These are phyloP conservation scores for Manacus vitellinus DNA, from an alignment of 2,113 vertebrate species.

Conservation along the genomic window DNA sequence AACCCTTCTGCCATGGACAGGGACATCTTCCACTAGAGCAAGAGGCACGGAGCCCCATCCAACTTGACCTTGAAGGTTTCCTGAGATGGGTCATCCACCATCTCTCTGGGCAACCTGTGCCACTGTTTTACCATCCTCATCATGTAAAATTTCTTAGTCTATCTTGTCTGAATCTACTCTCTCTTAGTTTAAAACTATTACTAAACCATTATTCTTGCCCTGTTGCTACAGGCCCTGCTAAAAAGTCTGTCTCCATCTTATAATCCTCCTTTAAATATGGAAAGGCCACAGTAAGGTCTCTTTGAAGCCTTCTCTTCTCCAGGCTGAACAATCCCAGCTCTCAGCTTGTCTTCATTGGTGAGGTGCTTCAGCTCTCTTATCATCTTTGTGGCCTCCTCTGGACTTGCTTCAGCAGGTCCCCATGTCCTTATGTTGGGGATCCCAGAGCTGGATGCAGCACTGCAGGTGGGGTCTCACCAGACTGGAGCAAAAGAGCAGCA, in stretches of 20 bases:
- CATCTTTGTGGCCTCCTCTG: background rate
- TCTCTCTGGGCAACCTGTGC: background rate
- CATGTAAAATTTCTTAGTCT: rapidly evolving
- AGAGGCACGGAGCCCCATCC: background rate
- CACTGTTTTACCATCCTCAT: background rate
- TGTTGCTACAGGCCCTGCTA: background rate
- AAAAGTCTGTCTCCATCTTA: background rate
- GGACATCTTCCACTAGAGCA: background rate
- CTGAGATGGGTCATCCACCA: background rate
- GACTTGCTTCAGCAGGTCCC: background rate
- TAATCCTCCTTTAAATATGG: background rate
- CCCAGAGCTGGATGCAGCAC: background rate
- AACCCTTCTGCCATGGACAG: background rate
- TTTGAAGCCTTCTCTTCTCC: background rate
- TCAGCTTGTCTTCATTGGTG: background rate
- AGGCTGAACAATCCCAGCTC: background rate
- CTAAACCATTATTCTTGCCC: background rate
- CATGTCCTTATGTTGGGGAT: background rate
- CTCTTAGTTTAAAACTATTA: background rate
- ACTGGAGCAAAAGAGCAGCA: background rate
- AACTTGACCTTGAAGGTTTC: background rate
- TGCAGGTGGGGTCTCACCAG: background rate
- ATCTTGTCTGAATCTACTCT: background rate
- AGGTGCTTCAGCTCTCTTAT: background rate
- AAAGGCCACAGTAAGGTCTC: background rate